Evolutionary conservation across 2,113 vertebrate species (phyloP), one percentile per base, ranked within the genome.

Genomic region (Salvelinus alpinus): DNA sequence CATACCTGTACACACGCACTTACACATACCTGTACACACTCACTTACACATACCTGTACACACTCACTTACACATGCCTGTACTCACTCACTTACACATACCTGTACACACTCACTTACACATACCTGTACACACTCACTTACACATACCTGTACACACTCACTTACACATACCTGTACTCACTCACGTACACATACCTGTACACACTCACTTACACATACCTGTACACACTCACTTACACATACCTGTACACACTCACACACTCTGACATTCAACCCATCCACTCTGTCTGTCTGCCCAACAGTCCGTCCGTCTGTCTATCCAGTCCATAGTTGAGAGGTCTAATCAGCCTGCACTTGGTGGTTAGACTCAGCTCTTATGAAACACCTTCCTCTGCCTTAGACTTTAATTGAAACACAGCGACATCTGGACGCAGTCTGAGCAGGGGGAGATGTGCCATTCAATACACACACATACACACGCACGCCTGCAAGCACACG

Each of bases 391-490:
- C 73, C 88, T 85, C 87, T 80, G 82, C 87, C 88, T 91, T 88
- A 90, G 89, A 90, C 88, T 91, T 86, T 82, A 91, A 92, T 90
- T 93, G 92, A 94, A 94, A 91, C 85, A 86, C 82, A 75, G 76
- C 85, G 90, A 93, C 93, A 94, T 94, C 91, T 94, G 93, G 91
- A 92, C 72, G 92, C 88, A 93, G 94, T 90, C 83, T 84, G 90
- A 94, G 91, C 89, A 82, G 79, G 75, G 83, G 82, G 82, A 89
- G 90, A 93, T 82, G 85, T 91, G 90, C 86, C 84, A 82, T 25
- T 25, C 83, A 84, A 85, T 86, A 82, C 47, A 81, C 66, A 29
- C 9, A 73, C 51, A 66, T 12, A 64, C 34, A 38, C 47, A 59
- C 24, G 3, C 20, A 69, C 13, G 54, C 64, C 31, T 31, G 31